A percentile compares a stretch with the other conserved stretches of the same genome.
Conservation (phyloP, 2,888 invertebrate genomes). For the Ochlodes sylvanus region DNA sequence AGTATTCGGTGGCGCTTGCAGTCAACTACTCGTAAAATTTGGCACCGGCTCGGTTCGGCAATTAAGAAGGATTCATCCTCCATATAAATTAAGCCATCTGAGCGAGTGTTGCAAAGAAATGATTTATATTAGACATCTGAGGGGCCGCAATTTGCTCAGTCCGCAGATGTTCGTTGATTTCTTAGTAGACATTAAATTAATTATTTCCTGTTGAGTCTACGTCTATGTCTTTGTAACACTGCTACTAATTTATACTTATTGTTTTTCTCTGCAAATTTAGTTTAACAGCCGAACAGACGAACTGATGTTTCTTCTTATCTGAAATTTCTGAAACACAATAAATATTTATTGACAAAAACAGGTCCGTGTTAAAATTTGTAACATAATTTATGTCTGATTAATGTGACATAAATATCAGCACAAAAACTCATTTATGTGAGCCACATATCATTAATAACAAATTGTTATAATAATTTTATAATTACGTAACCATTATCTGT, state of each 20-base stretch:
- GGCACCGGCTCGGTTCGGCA: slow-evolving; percentile 51
- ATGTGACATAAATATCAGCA: slow-evolving; percentile 21
- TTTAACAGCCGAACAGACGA: too few species aligned
- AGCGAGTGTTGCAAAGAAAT: slow-evolving; percentile 61
- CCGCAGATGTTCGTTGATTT: slow-evolving; percentile 30
- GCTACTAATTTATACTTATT: background rate
- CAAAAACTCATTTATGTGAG: slow-evolving; percentile 15
- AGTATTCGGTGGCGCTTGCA: slow-evolving; percentile 31
- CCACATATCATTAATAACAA: slow-evolving; percentile 14
- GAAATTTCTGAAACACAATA: too few species aligned
- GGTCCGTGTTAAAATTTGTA: background rate
- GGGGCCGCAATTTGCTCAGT: slow-evolving; percentile 62
- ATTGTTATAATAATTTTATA: slow-evolving; percentile 28
- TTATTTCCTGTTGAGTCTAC: slow-evolving; percentile 6
- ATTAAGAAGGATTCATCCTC: slow-evolving; percentile 57
- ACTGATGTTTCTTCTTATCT: too few species aligned
- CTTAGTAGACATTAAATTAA: slow-evolving; percentile 25
- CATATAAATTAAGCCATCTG: slow-evolving; percentile 66
- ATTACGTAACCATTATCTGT: slow-evolving; percentile 16
- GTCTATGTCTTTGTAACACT: background rate
- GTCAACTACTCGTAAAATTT: slow-evolving; percentile 54
- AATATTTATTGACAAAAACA: too few species aligned
- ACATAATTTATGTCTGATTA: slow-evolving; percentile 3
- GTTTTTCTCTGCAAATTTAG: too few species aligned
- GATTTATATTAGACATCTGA: slow-evolving; percentile 60